Base-by-base conservation (phyloP, 2,113 vertebrate species). In the Tragulus kanchil region DNA sequence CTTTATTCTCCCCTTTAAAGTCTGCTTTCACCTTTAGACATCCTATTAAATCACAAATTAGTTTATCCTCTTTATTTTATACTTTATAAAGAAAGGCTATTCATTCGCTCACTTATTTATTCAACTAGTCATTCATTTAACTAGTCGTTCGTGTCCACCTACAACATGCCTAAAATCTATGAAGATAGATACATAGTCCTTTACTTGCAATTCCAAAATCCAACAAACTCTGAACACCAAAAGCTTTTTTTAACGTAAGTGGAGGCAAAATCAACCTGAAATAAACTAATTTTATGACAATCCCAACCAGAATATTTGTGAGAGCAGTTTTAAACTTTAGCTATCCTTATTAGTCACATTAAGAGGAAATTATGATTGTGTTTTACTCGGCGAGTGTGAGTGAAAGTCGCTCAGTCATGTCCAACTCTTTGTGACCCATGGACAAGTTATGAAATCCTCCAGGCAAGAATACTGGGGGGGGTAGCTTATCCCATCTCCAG, bases 1-100 rank as follows among this genome's bases (percentile, higher is more conserved):
- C 69, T 36, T 79, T 4, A 17, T 50, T 36, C 85, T 62, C 3
- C 0, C 21, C 2, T 21, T 78, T 85, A 85, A 85, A 79, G 15
- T 89, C 9, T 36, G 1, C 3, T 95, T 50, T n/a, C 10, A 48
- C 0, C 8, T 82, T 17, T 45, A 73, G 23, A 62, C 1, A 45
- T 42, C 26, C 23, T 61, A 17, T 42, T 86, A 85, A 62, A 5
- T 73, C 15, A 78, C 45, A 65, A 86, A 83, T 36, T 17, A 81
- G 48, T 67, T 45, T 77, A 23, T 52, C 31, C 28, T 92, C 5
- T 75, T 75, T 73, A 59, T 84, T 93, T 86, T 90, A 58, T 90
- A 31, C 16, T 6, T n/a, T 79, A 19, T 19, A 56, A 69, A 54
- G 21, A 91, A 90, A 64, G 21, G 26, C 23, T 14, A 64, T n/a